These are phyloP conservation scores for Psittacula cyanocephala DNA, from an alignment of 2,113 vertebrate genomes.

Conservation along the genomic window DNA sequence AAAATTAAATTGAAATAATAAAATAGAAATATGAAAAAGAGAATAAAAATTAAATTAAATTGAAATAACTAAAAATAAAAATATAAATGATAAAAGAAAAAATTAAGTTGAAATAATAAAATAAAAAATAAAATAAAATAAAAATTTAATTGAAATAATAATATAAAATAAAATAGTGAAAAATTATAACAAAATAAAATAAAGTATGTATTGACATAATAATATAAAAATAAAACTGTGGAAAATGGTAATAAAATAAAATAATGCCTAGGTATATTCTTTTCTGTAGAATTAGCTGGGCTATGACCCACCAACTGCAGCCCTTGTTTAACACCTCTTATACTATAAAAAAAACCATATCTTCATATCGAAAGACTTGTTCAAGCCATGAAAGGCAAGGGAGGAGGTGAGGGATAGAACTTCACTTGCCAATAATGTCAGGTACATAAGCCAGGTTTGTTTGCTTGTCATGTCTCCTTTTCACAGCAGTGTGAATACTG, in stretches of 20 bases:
- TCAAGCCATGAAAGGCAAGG: slow-evolving; percentile 2
- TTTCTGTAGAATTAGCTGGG: slow-evolving; percentile 6
- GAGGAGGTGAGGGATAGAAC: neutral
- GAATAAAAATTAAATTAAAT: neutral
- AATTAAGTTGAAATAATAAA: neutral
- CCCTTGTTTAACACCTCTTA: neutral
- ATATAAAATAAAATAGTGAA: too few relatives aligned
- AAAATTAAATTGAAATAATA: too few relatives aligned
- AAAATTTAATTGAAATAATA: neutral
- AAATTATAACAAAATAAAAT: too few relatives aligned
- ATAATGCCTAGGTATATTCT: neutral
- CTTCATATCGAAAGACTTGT: neutral
- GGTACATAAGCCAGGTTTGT: neutral
- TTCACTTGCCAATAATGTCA: neutral
- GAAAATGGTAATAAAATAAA: neutral
- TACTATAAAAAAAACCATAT: slow-evolving; percentile 22
- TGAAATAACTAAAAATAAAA: neutral
- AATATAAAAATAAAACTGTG: neutral
- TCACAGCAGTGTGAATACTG: neutral
- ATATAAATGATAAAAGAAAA: too few relatives aligned
- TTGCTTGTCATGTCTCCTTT: neutral
- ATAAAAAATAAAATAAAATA: neutral
- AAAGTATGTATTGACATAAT: neutral
- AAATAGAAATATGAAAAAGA: too few relatives aligned
- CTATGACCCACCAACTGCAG: neutral